Evolutionary conservation across 1,140 invertebrate species (phyloP).

Genomic region (Leptinotarsa defecta): DNA sequence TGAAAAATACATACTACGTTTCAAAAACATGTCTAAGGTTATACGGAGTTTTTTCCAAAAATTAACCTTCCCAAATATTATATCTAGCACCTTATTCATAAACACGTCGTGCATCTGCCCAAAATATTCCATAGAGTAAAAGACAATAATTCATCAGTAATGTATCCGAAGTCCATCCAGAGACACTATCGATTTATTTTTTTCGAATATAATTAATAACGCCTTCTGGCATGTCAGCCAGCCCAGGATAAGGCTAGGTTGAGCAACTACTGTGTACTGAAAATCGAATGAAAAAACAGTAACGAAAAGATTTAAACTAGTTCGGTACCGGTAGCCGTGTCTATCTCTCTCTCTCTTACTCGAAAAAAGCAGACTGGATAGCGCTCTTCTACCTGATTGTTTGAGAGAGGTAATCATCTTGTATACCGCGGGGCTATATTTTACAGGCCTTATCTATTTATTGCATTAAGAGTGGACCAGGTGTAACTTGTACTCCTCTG

Average conservation of each 20-base stretch:
- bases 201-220: constrained; percentile 23
- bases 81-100: too few relatives aligned
- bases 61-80: too few relatives aligned
- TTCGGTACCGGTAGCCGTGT: constrained; percentile 9
- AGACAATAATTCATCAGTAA: constrained; percentile 15
- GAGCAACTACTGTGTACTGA: constrained; percentile 26
- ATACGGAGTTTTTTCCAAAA: too few relatives aligned
- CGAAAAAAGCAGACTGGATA: background rate
- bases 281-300: constrained; percentile 9
- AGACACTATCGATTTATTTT: constrained; percentile 10
- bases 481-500: constrained; percentile 7
- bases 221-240: constrained; percentile 10
- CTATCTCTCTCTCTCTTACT: background rate
- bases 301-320: constrained; percentile 26
- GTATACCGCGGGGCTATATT: constrained; percentile 42
- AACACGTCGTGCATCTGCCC: too few relatives aligned
- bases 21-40: too few relatives aligned
- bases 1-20: too few relatives aligned
- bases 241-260: constrained; percentile 12
- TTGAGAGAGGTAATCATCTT: constrained; percentile 43
- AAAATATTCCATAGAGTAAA: too few relatives aligned
- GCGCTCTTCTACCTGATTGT: constrained; percentile 38
- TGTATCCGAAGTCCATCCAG: background rate
- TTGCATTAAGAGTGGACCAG: constrained; percentile 42
- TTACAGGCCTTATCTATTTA: constrained; percentile 49